Evolutionary conservation across 1,140 invertebrate species (phyloP), one percentile per base, ranked within the genome.

Genomic region (Patella vulgata): DNA sequence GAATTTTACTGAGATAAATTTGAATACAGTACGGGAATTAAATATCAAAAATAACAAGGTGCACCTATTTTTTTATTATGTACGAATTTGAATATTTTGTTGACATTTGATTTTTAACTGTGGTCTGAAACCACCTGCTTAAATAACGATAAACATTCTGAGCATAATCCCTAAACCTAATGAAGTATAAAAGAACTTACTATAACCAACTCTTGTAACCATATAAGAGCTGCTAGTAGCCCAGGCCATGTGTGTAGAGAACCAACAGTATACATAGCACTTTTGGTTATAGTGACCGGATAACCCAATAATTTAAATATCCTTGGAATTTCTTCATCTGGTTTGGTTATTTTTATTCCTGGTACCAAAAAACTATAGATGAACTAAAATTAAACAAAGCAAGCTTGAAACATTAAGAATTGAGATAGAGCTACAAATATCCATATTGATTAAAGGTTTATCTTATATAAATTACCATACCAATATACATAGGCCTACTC

Each of bases 171-270:
- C n/a, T n/a, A n/a, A n/a, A n/a, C n/a, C n/a, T n/a, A n/a, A n/a
- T n/a, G n/a, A n/a, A n/a, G n/a, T n/a, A n/a, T n/a, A n/a, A n/a
- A n/a, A n/a, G n/a, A n/a, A n/a, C n/a, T n/a, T n/a, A n/a, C n/a
- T n/a, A n/a, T n/a, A n/a, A 81, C 70, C 4, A 71, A 42, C 9
- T 80, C 74, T 14, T 74, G 50, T 12, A 83, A 63, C 73, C 77
- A 83, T 27, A 53, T 50, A 5, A 83, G 70, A 19, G 77, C 80
- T 11, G 68, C 76, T 39, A 82, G 50, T 11, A 83, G 52, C 42
- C 66, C 27, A 1, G 81, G 81, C 81, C 81, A 83, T 9, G 73
- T 77, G 58, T 82, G 81, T 19, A 77, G 78, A 30, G 67, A 74
- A 14, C 80, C 81, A 14, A 81, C 61, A 14, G 79, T 63, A 53